Conservation (phyloP, 2,797 vertebrate genomes). For the Nyctibius grandis region DNA sequence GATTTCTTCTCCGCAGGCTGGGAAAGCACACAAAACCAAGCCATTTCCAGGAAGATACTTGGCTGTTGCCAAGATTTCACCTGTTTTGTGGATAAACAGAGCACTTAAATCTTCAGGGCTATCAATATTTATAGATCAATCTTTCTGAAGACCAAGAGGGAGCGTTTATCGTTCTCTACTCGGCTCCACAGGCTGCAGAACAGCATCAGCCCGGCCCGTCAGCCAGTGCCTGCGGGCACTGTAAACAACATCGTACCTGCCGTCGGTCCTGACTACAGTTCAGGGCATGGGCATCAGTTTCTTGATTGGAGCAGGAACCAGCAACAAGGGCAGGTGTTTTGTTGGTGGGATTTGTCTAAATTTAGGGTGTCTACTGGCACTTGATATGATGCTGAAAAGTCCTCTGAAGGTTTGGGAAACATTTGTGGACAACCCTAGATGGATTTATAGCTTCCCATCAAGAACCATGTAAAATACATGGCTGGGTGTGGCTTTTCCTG, state of each 20-base stretch:
- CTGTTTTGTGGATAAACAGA: conserved; percentile 10
- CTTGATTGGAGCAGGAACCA: neutral
- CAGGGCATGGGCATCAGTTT: neutral
- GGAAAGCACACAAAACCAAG: neutral
- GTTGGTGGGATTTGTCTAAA: neutral
- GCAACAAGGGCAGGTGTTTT: neutral
- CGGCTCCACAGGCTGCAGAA: neutral
- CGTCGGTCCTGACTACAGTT: accelerated
- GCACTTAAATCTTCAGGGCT: conserved; percentile 15
- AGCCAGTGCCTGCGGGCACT: neutral
- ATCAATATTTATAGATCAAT: conserved; percentile 50
- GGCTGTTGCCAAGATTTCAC: conserved; percentile 19
- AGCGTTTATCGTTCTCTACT: neutral
- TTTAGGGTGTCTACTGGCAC: neutral
- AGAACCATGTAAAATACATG: neutral
- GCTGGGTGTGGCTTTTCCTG: neutral
- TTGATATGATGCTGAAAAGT: neutral
- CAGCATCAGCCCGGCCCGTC: neutral
- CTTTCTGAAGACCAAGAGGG: conserved; percentile 22
- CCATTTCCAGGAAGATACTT: neutral
- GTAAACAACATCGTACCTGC: neutral
- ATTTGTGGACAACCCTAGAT: neutral
- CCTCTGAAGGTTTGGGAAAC: neutral
- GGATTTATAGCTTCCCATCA: neutral
- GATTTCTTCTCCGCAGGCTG: neutral